These are phyloP conservation scores for Pyrgus malvae DNA, from an alignment of 2,888 invertebrate genomes.

Conservation along the genomic window DNA sequence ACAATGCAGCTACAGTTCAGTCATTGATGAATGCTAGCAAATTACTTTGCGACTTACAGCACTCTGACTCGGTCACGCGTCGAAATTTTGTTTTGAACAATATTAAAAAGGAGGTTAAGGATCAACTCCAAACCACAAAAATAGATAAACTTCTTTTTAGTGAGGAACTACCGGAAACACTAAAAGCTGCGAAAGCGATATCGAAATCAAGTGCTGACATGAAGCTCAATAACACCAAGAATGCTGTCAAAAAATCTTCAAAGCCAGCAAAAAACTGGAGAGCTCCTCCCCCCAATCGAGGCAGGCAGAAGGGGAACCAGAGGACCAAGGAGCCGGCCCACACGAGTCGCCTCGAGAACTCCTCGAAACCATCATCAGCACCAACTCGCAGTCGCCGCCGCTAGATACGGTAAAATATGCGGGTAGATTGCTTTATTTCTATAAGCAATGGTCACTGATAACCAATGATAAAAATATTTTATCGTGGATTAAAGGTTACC, in stretches of 20 bases:
- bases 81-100: constrained; percentile 5
- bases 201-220: constrained; percentile 23
- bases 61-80: constrained; percentile 7
- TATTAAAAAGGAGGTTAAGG: constrained; percentile 25
- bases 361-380: constrained; percentile 8
- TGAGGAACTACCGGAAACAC: constrained; percentile 19
- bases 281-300: background rate
- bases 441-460: constrained; percentile 24
- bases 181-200: constrained; percentile 25
- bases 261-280: constrained; percentile 4
- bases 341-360: constrained; percentile 4
- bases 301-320: constrained; percentile 4
- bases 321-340: constrained; percentile 9
- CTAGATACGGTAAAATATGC: constrained; percentile 27
- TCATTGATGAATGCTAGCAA: constrained; percentile 11
- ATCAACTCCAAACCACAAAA: constrained; percentile 17
- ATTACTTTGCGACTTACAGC: constrained; percentile 24
- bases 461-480: constrained; percentile 17
- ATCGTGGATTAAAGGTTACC: constrained; percentile 27
- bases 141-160: constrained; percentile 24
- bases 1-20: background rate
- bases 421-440: constrained; percentile 18
- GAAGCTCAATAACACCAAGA: constrained; percentile 6
- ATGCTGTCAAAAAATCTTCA: background rate
- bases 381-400: constrained; percentile 12